A percentile compares a stretch with the other conserved stretches of the same genome.
Evolutionary conservation across 2,113 vertebrate species (phyloP).

Genomic region (Vimba vimba): DNA sequence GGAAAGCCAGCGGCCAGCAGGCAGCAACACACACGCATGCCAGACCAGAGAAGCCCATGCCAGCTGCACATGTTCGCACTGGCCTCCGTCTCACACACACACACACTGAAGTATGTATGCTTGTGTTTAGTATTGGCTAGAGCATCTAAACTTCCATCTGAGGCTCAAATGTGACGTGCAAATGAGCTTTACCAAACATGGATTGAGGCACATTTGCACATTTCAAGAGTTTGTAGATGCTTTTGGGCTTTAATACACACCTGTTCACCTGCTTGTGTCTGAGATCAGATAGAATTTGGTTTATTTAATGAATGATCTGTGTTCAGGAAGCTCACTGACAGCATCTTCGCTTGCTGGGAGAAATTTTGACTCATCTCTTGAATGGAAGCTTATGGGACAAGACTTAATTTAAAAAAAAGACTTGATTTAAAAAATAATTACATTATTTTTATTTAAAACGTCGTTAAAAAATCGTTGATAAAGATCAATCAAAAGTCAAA

Average conservation of each 20-base stretch:
- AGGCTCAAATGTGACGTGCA: neutral
- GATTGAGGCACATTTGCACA: neutral
- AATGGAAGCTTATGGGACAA: neutral
- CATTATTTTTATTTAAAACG: neutral
- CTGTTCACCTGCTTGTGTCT: neutral
- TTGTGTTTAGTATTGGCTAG: neutral
- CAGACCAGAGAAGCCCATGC: conserved; percentile 53
- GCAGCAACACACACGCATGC: conserved; percentile 49
- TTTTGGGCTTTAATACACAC: neutral
- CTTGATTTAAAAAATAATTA: neutral
- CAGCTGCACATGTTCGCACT: conserved; percentile 56
- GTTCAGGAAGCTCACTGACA: neutral
- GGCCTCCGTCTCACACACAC: neutral
- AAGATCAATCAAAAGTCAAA: no score
- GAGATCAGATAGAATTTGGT: neutral
- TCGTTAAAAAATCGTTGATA: no score
- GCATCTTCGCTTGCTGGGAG: neutral
- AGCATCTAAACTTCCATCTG: neutral
- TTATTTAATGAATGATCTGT: neutral
- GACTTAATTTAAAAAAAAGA: no score
- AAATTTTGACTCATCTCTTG: neutral
- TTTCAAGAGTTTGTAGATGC: neutral
- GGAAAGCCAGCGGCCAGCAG: conserved; percentile 70
- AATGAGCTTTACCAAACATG: neutral
- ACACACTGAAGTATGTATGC: conserved; percentile 17